Percentiles rank a stretch among this genome's conserved stretches.
Conservation (phyloP, 2,113 vertebrate genomes). For the Gallinago media region DNA sequence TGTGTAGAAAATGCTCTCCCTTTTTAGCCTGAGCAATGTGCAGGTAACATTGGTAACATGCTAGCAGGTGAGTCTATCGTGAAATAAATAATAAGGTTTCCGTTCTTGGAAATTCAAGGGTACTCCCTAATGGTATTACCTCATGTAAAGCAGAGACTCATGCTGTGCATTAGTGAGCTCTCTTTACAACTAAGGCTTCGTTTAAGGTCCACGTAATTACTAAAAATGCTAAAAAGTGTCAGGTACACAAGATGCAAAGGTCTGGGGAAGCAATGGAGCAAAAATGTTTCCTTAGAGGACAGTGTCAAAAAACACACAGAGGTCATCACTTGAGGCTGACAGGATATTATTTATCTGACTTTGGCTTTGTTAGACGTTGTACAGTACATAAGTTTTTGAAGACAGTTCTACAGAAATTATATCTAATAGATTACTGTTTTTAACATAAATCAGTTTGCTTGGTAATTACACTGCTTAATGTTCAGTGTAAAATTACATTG, state of each 20-base stretch:
- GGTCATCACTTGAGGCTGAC: neutral
- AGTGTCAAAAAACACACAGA: neutral
- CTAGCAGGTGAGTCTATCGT: neutral
- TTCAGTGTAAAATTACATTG: constrained; percentile 45
- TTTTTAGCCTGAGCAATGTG: neutral
- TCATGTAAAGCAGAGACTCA: neutral
- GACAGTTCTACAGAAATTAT: neutral
- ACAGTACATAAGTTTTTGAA: neutral
- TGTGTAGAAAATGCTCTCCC: neutral
- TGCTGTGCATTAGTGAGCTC: neutral
- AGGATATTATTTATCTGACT: neutral
- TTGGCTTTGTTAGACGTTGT: neutral
- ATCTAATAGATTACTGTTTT: neutral
- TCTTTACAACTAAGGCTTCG: neutral
- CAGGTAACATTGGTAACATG: neutral
- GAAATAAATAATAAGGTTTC: neutral
- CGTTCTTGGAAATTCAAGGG: neutral
- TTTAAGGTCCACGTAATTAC: neutral
- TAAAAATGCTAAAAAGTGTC: neutral
- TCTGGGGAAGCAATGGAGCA: neutral
- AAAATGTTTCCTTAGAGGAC: neutral
- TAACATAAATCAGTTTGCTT: neutral
- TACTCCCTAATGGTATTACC: neutral
- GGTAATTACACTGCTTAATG: constrained; percentile 20
- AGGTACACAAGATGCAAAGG: neutral